phyloP scores from a whole-genome alignment of 1,140 invertebrate species.

The Ganaspis sp. region DNA sequence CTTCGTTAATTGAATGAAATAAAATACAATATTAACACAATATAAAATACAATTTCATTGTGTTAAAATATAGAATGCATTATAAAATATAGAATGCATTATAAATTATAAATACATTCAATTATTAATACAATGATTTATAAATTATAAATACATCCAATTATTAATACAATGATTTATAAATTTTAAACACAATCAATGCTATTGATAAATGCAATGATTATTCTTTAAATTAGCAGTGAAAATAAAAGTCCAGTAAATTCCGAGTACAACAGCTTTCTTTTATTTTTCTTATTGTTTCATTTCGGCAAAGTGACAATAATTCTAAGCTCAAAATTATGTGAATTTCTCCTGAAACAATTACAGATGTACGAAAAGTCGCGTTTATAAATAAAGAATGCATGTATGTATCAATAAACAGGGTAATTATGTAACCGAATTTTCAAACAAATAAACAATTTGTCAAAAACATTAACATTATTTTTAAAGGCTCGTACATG shows the following conservation, averaged over 20 bases:
- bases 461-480: neutral
- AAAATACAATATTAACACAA: no score
- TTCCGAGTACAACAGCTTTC: conserved; percentile 58
- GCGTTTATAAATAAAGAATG: conserved; percentile 7
- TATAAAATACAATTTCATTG: no score
- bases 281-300: conserved; percentile 45
- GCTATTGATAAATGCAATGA: neutral
- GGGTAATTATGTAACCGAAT: neutral
- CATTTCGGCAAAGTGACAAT: conserved; percentile 31
- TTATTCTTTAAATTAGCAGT: no score
- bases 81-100: no score
- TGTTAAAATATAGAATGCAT: no score
- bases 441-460: neutral
- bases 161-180: no score
- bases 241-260: neutral
- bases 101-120: no score
- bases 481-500: neutral
- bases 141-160: no score
- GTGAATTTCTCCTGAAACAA: conserved; percentile 1
- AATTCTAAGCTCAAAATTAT: conserved; percentile 13
- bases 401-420: conserved; percentile 4
- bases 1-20: no score
- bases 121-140: no score
- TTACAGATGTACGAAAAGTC: neutral
- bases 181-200: no score